A percentile compares a stretch with the other conserved stretches of the same genome.
Evolutionary conservation across 2,888 invertebrate genomes (phyloP).

Genomic region (Galeopsomyia nigrocyanea): DNA sequence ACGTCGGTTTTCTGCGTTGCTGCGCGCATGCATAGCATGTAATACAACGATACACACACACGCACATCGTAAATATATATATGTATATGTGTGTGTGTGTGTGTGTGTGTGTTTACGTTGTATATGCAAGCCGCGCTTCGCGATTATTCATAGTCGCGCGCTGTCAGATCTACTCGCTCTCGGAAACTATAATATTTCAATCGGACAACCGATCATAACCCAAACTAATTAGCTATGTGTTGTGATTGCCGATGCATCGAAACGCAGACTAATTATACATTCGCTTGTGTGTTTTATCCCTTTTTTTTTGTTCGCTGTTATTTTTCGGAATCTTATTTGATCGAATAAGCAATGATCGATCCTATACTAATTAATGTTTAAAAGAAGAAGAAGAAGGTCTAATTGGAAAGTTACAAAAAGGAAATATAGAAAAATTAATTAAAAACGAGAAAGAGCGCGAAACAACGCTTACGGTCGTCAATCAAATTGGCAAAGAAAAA

Average conservation of each 20-base stretch:
- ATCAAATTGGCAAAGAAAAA: conserved; percentile 12
- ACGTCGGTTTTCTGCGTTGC: conserved; percentile 57
- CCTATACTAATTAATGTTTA: conserved; percentile 32
- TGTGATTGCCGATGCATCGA: no score
- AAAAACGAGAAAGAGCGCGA: conserved; percentile 14
- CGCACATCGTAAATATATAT: no score
- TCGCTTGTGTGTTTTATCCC: no score
- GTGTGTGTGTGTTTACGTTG: no score
- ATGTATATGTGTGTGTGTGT: no score
- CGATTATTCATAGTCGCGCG: background rate
- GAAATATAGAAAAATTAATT: conserved; percentile 39
- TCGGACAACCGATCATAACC: conserved; percentile 5
- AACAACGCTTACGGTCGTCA: conserved; percentile 14
- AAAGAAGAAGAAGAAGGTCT: background rate
- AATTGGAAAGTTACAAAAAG: conserved; percentile 17
- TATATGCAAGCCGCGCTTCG: background rate
- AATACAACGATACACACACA: no score
- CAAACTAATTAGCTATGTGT: background rate
- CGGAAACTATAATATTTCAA: conserved; percentile 39
- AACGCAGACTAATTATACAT: no score
- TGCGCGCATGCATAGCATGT: conserved; percentile 53
- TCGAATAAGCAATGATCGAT: no score
- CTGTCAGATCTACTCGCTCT: background rate
- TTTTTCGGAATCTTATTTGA: no score
- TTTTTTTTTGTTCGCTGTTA: no score